These are phyloP conservation scores for Euura saliciscinereae DNA, from an alignment of 1,140 invertebrate genomes.

Conservation along the genomic window DNA sequence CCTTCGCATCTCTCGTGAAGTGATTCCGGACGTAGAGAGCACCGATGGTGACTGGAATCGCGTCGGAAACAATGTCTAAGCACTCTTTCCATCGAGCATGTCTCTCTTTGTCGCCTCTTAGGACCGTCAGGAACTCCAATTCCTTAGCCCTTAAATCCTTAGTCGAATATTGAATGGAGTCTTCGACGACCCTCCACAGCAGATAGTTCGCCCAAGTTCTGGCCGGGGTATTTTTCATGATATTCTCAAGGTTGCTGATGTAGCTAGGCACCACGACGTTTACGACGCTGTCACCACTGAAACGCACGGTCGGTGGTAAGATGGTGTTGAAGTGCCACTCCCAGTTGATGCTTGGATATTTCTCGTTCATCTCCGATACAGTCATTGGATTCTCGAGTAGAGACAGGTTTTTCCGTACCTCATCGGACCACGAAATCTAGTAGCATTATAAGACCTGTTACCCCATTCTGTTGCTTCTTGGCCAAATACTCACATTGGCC, in stretches of 20 bases:
- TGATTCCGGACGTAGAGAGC: conserved; percentile 78
- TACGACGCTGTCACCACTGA: conserved; percentile 75
- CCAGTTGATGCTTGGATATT: conserved; percentile 82
- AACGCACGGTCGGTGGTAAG: conserved; percentile 64
- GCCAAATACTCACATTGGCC: conserved; percentile 77
- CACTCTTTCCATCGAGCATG: conserved; percentile 89
- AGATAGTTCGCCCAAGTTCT: conserved; percentile 79
- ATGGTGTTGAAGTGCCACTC: conserved; percentile 80
- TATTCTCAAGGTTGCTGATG: conserved; percentile 69
- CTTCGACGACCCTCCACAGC: conserved; percentile 78
- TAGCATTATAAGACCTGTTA: conserved; percentile 3
- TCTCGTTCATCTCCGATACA: conserved; percentile 73
- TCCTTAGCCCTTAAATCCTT: conserved; percentile 74
- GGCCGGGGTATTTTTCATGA: conserved; percentile 57
- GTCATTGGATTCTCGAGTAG: conserved; percentile 92
- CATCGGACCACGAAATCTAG: conserved; percentile 86
- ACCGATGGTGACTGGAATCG: conserved; percentile 77
- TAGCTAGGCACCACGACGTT: conserved; percentile 83
- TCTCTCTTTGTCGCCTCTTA: conserved; percentile 76
- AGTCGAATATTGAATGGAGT: conserved; percentile 76
- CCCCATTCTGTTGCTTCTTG: not conserved
- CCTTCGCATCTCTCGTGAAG: conserved; percentile 75
- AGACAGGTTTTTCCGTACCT: conserved; percentile 90
- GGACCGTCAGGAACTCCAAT: conserved; percentile 73
- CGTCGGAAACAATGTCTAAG: conserved; percentile 72